phyloP scores from a whole-genome alignment of 2,797 vertebrate species.

The Gouania willdenowi region DNA sequence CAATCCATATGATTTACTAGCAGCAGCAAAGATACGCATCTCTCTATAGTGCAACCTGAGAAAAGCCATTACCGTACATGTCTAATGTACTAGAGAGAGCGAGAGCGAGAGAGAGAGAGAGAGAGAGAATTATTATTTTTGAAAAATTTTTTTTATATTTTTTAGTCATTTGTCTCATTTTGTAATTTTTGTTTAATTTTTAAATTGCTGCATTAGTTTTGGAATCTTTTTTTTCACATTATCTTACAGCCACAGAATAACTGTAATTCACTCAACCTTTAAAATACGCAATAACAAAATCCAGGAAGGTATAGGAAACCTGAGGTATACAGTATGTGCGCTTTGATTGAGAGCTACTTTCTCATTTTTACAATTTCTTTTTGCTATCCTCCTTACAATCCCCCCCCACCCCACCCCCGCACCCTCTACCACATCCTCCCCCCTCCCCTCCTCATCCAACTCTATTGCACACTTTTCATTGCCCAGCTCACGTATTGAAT shows the following conservation, averaged over 20 bases:
- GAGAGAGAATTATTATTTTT: not conserved
- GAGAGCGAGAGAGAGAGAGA: constrained; percentile 4
- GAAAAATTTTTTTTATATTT: constrained; percentile 27
- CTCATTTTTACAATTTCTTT: constrained; percentile 55
- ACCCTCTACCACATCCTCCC: constrained; percentile 13
- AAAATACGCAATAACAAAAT: constrained; percentile 68
- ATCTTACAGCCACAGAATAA: constrained; percentile 49
- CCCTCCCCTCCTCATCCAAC: constrained; percentile 62
- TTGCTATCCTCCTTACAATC: constrained; percentile 31
- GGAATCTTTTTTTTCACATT: constrained; percentile 32
- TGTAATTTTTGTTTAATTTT: constrained; percentile 48
- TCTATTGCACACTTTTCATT: constrained; percentile 73
- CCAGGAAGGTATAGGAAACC: constrained; percentile 52
- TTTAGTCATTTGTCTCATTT: constrained; percentile 44
- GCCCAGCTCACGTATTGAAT: constrained; percentile 78
- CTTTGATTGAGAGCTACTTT: constrained; percentile 64
- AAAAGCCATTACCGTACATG: constrained; percentile 75
- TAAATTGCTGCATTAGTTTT: constrained; percentile 40
- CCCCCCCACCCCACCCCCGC: not conserved
- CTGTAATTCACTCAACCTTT: constrained; percentile 59
- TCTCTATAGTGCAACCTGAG: constrained; percentile 68
- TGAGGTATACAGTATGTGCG: constrained; percentile 52
- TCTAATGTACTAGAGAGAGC: constrained; percentile 75
- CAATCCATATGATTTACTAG: constrained; percentile 43
- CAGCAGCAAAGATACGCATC: constrained; percentile 57